Evolutionary conservation across 1,140 invertebrate genomes (phyloP).

Genomic region (Capitella teleta): DNA sequence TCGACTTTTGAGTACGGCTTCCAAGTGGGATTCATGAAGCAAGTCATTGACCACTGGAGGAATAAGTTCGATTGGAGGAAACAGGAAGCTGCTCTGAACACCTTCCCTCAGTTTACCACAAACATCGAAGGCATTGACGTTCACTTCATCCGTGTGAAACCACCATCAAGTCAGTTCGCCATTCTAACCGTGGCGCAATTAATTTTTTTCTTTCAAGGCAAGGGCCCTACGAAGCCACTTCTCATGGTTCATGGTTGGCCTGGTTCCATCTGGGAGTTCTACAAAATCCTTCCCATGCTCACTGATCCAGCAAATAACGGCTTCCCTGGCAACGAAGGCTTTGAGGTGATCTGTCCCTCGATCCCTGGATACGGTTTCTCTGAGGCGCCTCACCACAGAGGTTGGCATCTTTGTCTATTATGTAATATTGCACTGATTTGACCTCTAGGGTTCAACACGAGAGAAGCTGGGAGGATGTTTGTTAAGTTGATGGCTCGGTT

Average conservation of each 20-base stretch:
- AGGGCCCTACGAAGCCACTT: slow-evolving; percentile 48
- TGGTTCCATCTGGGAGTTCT: slow-evolving; percentile 73
- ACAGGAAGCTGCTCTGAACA: slow-evolving; percentile 56
- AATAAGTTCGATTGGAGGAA: slow-evolving; percentile 62
- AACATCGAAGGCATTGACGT: slow-evolving; percentile 59
- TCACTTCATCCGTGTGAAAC: slow-evolving; percentile 48
- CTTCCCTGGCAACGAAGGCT: slow-evolving; percentile 22
- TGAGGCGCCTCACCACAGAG: slow-evolving; percentile 49
- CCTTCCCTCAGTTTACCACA: slow-evolving; percentile 59
- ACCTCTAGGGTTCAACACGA: slow-evolving; percentile 35
- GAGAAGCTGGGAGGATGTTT: slow-evolving; percentile 60
- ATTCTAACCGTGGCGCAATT: too few relatives aligned
- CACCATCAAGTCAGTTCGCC: too few relatives aligned
- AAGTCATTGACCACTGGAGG: slow-evolving; percentile 62
- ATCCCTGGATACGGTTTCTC: slow-evolving; percentile 79
- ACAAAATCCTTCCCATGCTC: slow-evolving; percentile 62
- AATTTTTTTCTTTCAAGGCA: too few relatives aligned
- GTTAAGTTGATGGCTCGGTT: slow-evolving; percentile 71
- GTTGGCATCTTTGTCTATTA: slow-evolving; percentile 13
- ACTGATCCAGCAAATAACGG: slow-evolving; percentile 41
- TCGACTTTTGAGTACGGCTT: slow-evolving; percentile 11
- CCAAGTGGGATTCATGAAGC: slow-evolving; percentile 5
- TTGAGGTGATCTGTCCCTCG: slow-evolving; percentile 68
- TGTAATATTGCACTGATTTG: too few relatives aligned
- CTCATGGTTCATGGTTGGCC: slow-evolving; percentile 83